Conservation (phyloP, 2,888 invertebrate species). For the Polietes domitor region DNA sequence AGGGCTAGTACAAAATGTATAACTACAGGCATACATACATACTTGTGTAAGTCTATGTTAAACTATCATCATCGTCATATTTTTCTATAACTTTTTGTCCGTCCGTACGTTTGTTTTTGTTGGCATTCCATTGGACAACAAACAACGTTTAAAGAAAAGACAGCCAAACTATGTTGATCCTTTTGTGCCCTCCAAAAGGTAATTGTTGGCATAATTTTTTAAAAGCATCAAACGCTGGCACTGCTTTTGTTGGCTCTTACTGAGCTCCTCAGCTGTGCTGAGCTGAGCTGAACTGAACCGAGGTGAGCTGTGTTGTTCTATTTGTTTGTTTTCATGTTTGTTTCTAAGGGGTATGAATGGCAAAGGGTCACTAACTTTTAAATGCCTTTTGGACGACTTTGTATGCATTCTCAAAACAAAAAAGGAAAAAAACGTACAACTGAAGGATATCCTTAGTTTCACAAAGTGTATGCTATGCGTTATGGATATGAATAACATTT, state of each 20-base stretch:
- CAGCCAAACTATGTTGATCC: background rate
- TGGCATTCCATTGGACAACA: background rate
- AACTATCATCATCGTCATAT: background rate
- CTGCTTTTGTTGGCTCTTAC: background rate
- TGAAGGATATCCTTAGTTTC: conserved; percentile 60
- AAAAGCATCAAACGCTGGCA: background rate
- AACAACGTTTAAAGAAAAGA: background rate
- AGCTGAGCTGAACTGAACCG: background rate
- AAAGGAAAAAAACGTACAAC: conserved; percentile 30
- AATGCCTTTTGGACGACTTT: conserved; percentile 52
- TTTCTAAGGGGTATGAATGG: conserved; percentile 12
- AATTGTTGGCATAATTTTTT: conserved; percentile 10
- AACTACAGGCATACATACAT: background rate
- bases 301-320: background rate
- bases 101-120: background rate
- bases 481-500: conserved; percentile 17
- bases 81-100: background rate
- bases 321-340: conserved; percentile 5
- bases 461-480: conserved; percentile 10
- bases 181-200: background rate
- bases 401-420: conserved; percentile 48
- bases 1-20: too few species aligned
- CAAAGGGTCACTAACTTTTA: conserved; percentile 64
- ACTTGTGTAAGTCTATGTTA: background rate
- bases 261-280: background rate